phyloP scores from a whole-genome alignment of 2,797 vertebrate genomes.

The Chaenodraco wilsoni region DNA sequence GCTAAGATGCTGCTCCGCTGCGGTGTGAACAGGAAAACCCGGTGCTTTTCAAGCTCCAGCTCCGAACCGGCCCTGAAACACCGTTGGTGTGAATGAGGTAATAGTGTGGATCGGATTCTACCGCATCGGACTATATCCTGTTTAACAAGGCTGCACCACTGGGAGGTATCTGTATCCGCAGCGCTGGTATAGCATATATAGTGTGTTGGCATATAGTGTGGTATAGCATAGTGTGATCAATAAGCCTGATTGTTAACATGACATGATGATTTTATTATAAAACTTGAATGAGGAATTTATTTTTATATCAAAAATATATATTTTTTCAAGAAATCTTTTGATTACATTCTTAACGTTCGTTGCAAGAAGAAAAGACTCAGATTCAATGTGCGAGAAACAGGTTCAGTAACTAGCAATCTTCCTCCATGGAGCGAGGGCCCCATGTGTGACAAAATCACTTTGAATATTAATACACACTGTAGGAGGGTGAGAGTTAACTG shows the following conservation, averaged over 20 bases:
- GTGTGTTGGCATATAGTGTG: too few relatives aligned
- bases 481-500: slow-evolving; percentile 52
- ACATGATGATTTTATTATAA: not conserved
- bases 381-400: not conserved
- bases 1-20: too few relatives aligned
- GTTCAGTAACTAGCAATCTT: slow-evolving; percentile 1
- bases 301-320: not conserved
- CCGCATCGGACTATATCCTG: too few relatives aligned
- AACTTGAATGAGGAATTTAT: not conserved
- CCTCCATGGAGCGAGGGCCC: not conserved
- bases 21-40: too few relatives aligned
- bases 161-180: too few relatives aligned
- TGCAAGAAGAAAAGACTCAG: too few relatives aligned
- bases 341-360: not conserved
- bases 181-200: too few relatives aligned
- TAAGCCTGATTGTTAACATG: slow-evolving; percentile 9
- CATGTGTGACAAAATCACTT: slow-evolving; percentile 24
- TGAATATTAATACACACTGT: slow-evolving; percentile 39
- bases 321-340: not conserved
- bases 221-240: not conserved
- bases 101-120: too few relatives aligned
- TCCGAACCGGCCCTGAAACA: too few relatives aligned
- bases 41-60: too few relatives aligned
- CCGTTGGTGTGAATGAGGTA: too few relatives aligned
- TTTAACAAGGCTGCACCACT: too few relatives aligned